phyloP scores from a whole-genome alignment of 2,797 vertebrate species.

The Characodon lateralis region DNA sequence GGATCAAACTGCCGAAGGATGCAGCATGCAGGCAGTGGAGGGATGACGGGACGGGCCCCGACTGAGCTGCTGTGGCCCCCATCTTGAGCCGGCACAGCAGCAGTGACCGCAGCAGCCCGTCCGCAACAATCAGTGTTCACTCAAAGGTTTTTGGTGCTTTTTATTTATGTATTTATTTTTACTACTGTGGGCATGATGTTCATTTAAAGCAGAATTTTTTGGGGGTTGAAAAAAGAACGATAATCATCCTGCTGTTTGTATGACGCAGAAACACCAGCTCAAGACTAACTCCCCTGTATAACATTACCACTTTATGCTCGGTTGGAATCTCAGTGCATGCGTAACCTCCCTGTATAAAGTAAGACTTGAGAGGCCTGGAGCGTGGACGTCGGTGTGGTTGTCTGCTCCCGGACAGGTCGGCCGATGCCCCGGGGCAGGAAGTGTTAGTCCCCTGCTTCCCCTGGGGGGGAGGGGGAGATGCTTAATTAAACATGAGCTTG shows the following conservation, averaged over 20 bases:
- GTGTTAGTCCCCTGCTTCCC: constrained; percentile 14
- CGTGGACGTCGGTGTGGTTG: constrained; percentile 52
- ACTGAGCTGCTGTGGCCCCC: constrained; percentile 69
- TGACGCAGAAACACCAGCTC: constrained; percentile 80
- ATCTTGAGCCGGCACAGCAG: constrained; percentile 50
- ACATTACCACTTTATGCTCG: constrained; percentile 76
- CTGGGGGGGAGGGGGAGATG: constrained; percentile 1
- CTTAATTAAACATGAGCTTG: constrained; percentile 66
- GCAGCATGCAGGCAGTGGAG: constrained; percentile 31
- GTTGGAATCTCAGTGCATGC: constrained; percentile 82
- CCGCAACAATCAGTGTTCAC: constrained; percentile 54
- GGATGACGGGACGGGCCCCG: constrained; percentile 41
- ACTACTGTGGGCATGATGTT: constrained; percentile 34
- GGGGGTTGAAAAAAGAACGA: constrained; percentile 25
- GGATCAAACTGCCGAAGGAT: constrained; percentile 36
- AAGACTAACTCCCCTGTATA: constrained; percentile 77
- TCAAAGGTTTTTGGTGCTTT: constrained; percentile 20
- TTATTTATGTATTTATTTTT: constrained; percentile 44
- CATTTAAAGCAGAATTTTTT: constrained; percentile 16
- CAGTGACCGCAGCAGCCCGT: constrained; percentile 66
- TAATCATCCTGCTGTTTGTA: constrained; percentile 69
- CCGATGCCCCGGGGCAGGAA: constrained; percentile 38
- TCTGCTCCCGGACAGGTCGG: constrained; percentile 48
- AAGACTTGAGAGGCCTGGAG: constrained; percentile 52
- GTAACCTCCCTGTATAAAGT: constrained; percentile 77